A percentile compares a stretch with the other conserved stretches of the same genome.
These are phyloP conservation scores for Epirrita christyi DNA, from an alignment of 2,888 invertebrate species.

Conservation along the genomic window DNA sequence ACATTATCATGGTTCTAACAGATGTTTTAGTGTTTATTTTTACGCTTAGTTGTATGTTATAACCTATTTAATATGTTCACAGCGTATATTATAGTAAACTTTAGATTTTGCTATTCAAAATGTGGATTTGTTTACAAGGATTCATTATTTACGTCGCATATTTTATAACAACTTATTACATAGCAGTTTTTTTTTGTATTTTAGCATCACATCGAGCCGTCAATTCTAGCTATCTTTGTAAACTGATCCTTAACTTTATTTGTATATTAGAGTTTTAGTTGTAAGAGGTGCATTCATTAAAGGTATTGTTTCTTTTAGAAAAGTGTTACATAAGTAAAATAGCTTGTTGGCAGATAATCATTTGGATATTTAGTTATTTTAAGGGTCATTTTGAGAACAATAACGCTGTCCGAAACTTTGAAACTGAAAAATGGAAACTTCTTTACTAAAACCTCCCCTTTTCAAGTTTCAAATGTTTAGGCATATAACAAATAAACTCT, in stretches of 20 bases:
- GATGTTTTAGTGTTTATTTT: constrained; percentile 53
- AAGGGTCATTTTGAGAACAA: no score
- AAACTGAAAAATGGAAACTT: no score
- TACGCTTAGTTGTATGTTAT: constrained; percentile 63
- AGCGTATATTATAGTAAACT: constrained; percentile 62
- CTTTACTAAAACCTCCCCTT: no score
- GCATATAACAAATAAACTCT: no score
- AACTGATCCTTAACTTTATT: constrained; percentile 62
- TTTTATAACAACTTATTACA: constrained; percentile 4
- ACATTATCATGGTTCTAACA: constrained; percentile 58
- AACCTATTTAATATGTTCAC: constrained; percentile 74
- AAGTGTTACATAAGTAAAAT: constrained; percentile 54
- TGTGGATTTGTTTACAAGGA: constrained; percentile 22
- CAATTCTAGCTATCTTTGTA: constrained; percentile 42
- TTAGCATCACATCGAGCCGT: constrained; percentile 42
- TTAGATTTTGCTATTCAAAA: constrained; percentile 26
- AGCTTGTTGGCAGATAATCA: constrained; percentile 45
- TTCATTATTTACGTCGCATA: constrained; percentile 20
- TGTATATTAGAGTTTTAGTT: constrained; percentile 76
- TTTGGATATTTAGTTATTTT: constrained; percentile 24
- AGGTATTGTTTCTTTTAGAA: constrained; percentile 58
- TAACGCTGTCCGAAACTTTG: no score
- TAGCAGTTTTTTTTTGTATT: constrained; percentile 24
- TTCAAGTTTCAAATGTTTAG: no score
- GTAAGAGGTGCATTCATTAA: constrained; percentile 73